Conservation (phyloP, 2,888 invertebrate species). For the Merodon equestris region DNA sequence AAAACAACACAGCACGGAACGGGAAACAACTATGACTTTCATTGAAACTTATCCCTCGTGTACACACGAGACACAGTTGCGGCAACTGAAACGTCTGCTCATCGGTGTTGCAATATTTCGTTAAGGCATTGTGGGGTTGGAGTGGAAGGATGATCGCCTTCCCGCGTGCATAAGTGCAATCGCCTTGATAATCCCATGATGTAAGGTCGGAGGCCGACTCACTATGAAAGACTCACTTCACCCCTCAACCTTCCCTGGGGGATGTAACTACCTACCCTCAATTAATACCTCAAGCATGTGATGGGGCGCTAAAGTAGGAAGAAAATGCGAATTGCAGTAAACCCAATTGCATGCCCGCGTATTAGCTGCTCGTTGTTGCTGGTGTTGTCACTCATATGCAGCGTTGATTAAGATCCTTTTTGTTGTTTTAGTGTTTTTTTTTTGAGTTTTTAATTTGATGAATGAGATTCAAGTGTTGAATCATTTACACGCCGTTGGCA, state of each 20-base stretch:
- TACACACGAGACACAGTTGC: conserved; percentile 6
- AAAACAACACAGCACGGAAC: conserved; percentile 21
- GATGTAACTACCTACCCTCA: no score
- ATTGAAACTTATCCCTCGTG: conserved; percentile 64
- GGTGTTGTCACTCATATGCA: conserved; percentile 32
- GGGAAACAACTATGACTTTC: conserved; percentile 61
- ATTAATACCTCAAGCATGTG: no score
- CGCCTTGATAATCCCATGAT: conserved; percentile 61
- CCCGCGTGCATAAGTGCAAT: conserved; percentile 30
- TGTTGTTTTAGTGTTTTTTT: conserved; percentile 23
- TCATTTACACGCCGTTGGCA: conserved; percentile 65
- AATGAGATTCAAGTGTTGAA: conserved; percentile 65
- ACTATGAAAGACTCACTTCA: not conserved
- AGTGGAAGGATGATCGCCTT: conserved; percentile 20
- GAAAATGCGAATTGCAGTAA: conserved; percentile 40
- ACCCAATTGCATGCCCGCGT: conserved; percentile 48
- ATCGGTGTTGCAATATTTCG: conserved; percentile 44
- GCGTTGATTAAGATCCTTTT: conserved; percentile 12
- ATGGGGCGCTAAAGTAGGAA: conserved; percentile 2
- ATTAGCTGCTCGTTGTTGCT: conserved; percentile 47
- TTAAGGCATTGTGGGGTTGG: conserved; percentile 24
- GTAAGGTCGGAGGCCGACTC: conserved; percentile 56
- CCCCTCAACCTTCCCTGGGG: not conserved
- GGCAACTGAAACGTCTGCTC: not conserved
- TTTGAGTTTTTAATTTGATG: conserved; percentile 54